A percentile compares a stretch with the other conserved stretches of the same genome.
phyloP scores from a whole-genome alignment of 2,797 vertebrate species.

The Lithobates pipiens region DNA sequence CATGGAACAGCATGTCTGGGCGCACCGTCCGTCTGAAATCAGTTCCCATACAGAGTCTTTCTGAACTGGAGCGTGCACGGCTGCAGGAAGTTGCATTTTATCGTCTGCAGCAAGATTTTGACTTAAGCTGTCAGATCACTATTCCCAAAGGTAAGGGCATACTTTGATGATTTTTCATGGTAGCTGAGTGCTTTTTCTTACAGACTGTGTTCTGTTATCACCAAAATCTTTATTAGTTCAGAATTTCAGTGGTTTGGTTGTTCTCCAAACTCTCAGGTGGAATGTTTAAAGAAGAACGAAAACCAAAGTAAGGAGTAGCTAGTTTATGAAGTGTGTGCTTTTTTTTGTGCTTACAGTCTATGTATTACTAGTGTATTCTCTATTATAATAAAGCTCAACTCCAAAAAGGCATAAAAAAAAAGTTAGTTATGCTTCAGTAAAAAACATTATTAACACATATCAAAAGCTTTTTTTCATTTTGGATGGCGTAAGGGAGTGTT shows the following conservation, averaged over 20 bases:
- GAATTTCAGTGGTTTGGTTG: conserved; percentile 1
- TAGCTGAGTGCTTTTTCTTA: neutral
- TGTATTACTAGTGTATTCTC: too few species aligned
- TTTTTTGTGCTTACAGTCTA: too few species aligned
- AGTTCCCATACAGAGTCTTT: conserved; percentile 93
- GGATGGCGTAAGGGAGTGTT: too few species aligned
- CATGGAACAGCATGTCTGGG: conserved; percentile 93
- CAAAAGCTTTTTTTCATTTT: too few species aligned
- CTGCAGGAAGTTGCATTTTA: conserved; percentile 94
- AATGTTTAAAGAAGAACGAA: neutral
- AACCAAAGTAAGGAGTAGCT: too few species aligned
- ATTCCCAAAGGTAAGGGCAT: conserved; percentile 91
- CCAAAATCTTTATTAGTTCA: neutral
- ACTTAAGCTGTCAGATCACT: conserved; percentile 93
- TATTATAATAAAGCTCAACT: too few species aligned
- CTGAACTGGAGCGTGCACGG: conserved; percentile 91
- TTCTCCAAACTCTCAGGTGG: neutral
- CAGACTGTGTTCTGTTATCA: neutral
- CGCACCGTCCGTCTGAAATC: conserved; percentile 88
- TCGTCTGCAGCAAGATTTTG: conserved; percentile 88
- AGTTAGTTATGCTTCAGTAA: too few species aligned
- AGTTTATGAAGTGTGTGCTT: too few species aligned
- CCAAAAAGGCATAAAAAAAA: too few species aligned
- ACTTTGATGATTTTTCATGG: neutral
- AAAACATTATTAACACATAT: too few species aligned